Percentiles rank a stretch among this genome's conserved stretches.
Evolutionary conservation across 1,140 invertebrate genomes (phyloP).

Genomic region (Armadillidium nasatum): DNA sequence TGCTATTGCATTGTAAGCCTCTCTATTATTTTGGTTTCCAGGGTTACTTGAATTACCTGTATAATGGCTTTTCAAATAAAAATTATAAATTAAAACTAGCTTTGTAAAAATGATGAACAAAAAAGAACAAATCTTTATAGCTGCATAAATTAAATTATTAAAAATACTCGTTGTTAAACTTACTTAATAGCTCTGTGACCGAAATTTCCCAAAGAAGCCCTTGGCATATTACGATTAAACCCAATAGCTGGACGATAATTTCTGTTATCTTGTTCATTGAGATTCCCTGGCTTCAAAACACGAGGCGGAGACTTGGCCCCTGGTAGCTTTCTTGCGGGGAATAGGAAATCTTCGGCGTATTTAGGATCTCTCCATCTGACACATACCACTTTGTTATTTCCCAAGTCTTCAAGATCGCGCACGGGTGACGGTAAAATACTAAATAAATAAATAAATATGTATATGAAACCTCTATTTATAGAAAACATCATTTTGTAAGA

Average conservation of each 20-base stretch:
- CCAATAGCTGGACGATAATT: constrained; percentile 70
- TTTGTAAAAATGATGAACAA: neutral
- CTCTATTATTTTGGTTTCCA: too few species aligned
- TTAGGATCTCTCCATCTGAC: constrained; percentile 74
- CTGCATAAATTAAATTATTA: neutral
- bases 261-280: constrained; percentile 35
- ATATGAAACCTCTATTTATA: too few species aligned
- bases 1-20: too few species aligned
- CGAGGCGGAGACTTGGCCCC: constrained; percentile 60
- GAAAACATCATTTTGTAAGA: too few species aligned
- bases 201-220: constrained; percentile 59
- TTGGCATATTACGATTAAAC: constrained; percentile 60
- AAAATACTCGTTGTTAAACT: too few species aligned
- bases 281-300: constrained; percentile 75
- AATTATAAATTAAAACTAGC: too few species aligned
- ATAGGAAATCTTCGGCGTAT: constrained; percentile 69
- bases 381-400: constrained; percentile 56
- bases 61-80: too few species aligned
- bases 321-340: constrained; percentile 66
- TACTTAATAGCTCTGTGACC: constrained; percentile 65
- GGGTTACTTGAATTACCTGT: too few species aligned
- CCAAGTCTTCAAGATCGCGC: constrained; percentile 32
- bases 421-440: constrained; percentile 33
- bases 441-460: constrained; percentile 19
- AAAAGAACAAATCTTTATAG: neutral